A percentile compares a stretch with the other conserved stretches of the same genome.
phyloP scores from a whole-genome alignment of 2,797 vertebrate species.

The Zonotrichia albicollis region DNA sequence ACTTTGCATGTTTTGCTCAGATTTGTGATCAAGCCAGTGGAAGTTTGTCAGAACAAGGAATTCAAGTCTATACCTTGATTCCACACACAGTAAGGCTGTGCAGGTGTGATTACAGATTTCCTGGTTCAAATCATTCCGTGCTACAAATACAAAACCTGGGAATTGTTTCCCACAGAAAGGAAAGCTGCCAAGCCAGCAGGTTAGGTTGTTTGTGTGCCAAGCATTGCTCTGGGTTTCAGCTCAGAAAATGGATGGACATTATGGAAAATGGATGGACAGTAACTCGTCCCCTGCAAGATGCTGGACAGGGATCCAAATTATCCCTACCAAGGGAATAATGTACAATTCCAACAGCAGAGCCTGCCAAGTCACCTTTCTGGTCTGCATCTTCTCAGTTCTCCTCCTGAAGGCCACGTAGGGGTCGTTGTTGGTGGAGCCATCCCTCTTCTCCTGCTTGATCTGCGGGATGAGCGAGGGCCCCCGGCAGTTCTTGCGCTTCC shows the following conservation, averaged over 20 bases:
- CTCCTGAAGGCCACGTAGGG: conserved; percentile 93
- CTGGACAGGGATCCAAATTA: accelerated
- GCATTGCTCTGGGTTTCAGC: background rate
- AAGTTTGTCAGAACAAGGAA: background rate
- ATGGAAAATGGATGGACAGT: accelerated
- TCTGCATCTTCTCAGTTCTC: conserved; percentile 95
- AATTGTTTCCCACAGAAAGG: background rate
- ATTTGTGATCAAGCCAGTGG: background rate
- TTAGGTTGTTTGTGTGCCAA: background rate
- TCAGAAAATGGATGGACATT: accelerated
- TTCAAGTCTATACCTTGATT: background rate
- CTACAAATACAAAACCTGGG: background rate
- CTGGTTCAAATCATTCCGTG: background rate
- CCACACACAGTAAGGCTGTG: background rate
- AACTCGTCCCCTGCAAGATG: accelerated
- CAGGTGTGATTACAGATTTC: accelerated
- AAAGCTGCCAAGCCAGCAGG: background rate
- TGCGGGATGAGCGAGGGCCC: conserved; percentile 87
- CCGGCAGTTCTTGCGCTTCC: conserved; percentile 89
- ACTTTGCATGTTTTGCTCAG: background rate
- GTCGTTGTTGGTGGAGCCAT: conserved; percentile 91
- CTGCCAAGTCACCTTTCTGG: conserved; percentile 83
- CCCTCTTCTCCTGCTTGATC: conserved; percentile 90
- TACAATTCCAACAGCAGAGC: background rate
- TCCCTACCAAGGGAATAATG: background rate